Evolutionary conservation across 2,113 vertebrate genomes (phyloP), one percentile per base, ranked within the genome.

Genomic region (Carassius auratus): DNA sequence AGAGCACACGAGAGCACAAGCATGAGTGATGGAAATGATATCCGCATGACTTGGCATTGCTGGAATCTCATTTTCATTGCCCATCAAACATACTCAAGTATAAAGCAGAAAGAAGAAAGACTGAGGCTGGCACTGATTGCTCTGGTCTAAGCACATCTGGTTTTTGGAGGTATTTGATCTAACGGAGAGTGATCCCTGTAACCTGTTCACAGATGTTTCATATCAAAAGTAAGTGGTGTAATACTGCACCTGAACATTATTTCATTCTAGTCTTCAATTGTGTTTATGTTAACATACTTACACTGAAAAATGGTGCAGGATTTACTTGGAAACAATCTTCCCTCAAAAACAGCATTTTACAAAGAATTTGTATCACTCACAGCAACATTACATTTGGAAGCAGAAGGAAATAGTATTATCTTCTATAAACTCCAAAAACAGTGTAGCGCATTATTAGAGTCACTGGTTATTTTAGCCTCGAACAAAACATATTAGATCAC

Each of bases 51-150:
- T 69, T 69, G 66, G 66, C 66, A 69, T 69, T 19, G 33, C 33
- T 38, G 17, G 8, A 21, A 71, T 38, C 68, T 71, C 17, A 38
- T 38, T 71, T 38, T 71, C 7, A 36, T 10, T 38, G 68, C 8
- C 68, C 36, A 71, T 71, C 68, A 38, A 71, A 71, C 68, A 71
- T 71, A 38, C 19, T 71, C 68, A 42, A 4, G 66, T 9, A 69
- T 42, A 42, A 21, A 9, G 19, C 17, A 21, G 8, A 71, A 38
- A 71, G 36, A 71, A 38, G 68, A 71, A 21, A 71, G 66, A 33
- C 64, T 1, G 5, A 36, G 33, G 66, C 66, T 69, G 66, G 66
- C 68, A 21, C 68, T 42, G 68, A 71, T 21, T 38, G 68, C 15
- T 8, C 66, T 19, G 66, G 33, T 19, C 8, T 69, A 69, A 10